Conservation (phyloP, 2,797 vertebrate species). For the Lycodopsis pacificus region DNA sequence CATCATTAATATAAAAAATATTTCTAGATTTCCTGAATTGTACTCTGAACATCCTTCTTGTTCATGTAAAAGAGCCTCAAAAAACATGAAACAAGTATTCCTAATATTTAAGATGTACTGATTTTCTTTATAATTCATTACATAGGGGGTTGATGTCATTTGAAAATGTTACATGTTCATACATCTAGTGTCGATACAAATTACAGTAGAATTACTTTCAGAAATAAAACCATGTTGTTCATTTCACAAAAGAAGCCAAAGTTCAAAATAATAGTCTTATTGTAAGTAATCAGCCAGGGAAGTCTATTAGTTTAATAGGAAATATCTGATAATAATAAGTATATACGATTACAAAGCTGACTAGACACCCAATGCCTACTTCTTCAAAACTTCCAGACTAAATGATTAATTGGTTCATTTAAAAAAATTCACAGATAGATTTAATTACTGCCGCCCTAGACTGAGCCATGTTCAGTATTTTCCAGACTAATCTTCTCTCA, state of each 20-base stretch:
- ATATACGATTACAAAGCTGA: too few species aligned
- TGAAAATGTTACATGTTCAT: too few species aligned
- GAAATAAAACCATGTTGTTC: too few species aligned
- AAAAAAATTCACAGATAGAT: not conserved
- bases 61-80: too few species aligned
- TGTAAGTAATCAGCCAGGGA: too few species aligned
- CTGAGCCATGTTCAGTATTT: not conserved
- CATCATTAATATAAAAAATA: not conserved
- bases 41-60: not conserved
- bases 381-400: not conserved
- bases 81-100: not conserved
- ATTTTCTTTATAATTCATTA: not conserved
- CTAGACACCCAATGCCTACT: not conserved
- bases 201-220: too few species aligned
- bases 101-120: not conserved
- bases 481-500: conserved; percentile 9
- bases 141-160: not conserved
- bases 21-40: not conserved
- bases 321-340: too few species aligned
- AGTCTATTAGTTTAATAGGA: too few species aligned
- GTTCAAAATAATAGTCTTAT: too few species aligned
- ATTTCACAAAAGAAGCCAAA: too few species aligned
- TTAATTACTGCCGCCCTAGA: not conserved
- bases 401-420: not conserved
- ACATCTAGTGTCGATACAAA: too few species aligned